phyloP scores from a whole-genome alignment of 2,797 vertebrate genomes.

The Phaenicophaeus curvirostris region DNA sequence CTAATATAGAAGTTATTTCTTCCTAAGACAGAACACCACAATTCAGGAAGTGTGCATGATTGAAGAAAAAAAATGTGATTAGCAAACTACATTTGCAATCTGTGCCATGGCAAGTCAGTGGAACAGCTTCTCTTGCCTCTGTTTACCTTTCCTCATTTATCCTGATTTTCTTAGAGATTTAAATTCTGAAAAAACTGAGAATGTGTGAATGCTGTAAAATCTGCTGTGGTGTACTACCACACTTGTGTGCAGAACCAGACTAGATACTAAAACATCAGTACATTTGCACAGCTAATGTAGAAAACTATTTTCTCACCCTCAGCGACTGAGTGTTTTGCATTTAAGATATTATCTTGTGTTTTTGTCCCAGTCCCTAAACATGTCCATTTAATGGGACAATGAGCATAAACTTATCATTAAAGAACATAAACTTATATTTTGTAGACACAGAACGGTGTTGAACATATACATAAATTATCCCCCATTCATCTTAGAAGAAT shows the following conservation, averaged over 20 bases:
- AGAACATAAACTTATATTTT: background rate
- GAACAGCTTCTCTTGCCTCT: background rate
- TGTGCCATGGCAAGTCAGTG: background rate
- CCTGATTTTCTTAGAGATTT: background rate
- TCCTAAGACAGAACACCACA: background rate
- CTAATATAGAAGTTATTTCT: background rate
- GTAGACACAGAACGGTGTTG: background rate
- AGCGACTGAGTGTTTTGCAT: background rate
- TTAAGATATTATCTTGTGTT: background rate
- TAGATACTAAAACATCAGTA: background rate
- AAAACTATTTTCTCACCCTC: background rate
- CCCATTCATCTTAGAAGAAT: background rate
- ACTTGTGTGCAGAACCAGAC: background rate
- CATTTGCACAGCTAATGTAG: background rate
- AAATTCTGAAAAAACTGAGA: background rate
- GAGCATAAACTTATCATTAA: background rate
- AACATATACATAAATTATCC: background rate
- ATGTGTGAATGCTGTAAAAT: background rate
- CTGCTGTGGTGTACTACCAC: background rate
- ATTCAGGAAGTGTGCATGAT: background rate
- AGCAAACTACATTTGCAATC: background rate
- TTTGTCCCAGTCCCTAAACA: background rate
- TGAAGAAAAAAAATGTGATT: background rate
- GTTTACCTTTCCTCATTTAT: background rate
- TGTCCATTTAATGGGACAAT: background rate